These are phyloP conservation scores for Pterocles burchelli DNA, from an alignment of 2,113 vertebrate species.

Conservation along the genomic window DNA sequence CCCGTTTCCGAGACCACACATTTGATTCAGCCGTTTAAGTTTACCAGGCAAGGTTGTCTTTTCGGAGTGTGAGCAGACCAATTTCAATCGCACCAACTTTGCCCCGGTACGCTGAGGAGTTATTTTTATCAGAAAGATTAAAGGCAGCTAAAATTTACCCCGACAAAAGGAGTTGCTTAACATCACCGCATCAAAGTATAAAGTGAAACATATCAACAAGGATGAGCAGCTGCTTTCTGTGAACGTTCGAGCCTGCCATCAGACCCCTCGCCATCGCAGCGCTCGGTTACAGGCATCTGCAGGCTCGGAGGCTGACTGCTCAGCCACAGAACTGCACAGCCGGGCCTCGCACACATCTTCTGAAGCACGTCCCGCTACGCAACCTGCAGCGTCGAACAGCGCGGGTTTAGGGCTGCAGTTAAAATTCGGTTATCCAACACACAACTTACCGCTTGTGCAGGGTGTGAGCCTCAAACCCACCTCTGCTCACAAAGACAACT, in stretches of 20 bases:
- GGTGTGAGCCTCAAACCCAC: neutral
- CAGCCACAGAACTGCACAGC: neutral
- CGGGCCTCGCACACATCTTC: accelerated
- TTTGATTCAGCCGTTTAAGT: neutral
- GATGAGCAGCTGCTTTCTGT: neutral
- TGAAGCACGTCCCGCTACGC: neutral
- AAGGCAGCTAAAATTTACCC: slow-evolving; percentile 41
- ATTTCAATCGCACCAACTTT: neutral
- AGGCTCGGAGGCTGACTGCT: neutral
- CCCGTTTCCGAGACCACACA: neutral
- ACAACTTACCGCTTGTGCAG: neutral
- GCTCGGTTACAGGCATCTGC: neutral
- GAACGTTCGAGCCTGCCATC: neutral
- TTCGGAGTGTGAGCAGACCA: neutral
- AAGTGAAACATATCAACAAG: neutral
- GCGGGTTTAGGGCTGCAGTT: neutral
- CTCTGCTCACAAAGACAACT: neutral
- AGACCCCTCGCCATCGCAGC: neutral
- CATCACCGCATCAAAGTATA: slow-evolving; percentile 12
- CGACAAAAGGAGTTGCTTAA: slow-evolving; percentile 43
- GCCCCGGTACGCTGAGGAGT: neutral
- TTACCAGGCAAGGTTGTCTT: neutral
- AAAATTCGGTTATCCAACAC: neutral
- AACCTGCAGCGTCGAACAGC: neutral
- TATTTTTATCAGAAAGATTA: slow-evolving; percentile 58